phyloP scores from a whole-genome alignment of 64 coral and sea anemone genomes.

The Montipora capricornis region DNA sequence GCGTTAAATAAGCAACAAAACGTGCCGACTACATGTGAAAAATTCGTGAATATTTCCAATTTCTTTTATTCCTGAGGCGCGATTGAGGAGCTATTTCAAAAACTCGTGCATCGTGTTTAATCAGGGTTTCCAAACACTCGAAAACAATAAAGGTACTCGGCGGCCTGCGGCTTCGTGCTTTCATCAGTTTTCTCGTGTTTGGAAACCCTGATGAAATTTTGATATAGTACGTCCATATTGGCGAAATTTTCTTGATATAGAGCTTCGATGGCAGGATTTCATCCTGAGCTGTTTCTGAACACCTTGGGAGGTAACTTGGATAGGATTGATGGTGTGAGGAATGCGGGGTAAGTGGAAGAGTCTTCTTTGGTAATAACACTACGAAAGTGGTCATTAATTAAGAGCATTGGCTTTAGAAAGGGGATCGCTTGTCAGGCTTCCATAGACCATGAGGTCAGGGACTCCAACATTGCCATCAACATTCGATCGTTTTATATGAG shows the following conservation, averaged over 20 bases:
- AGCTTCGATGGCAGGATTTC: slow-evolving; percentile 37
- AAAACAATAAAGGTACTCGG: too few species aligned
- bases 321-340: background rate
- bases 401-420: slow-evolving; percentile 61
- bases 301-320: slow-evolving; percentile 42
- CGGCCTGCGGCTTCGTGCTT: too few species aligned
- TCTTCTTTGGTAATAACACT: slow-evolving; percentile 70
- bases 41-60: too few species aligned
- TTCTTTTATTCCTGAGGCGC: too few species aligned
- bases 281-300: slow-evolving; percentile 53
- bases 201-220: too few species aligned
- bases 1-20: too few species aligned
- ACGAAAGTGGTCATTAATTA: slow-evolving; percentile 37
- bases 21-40: too few species aligned
- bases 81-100: too few species aligned
- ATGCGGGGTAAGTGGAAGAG: background rate
- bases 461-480: slow-evolving; percentile 63
- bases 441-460: slow-evolving; percentile 60
- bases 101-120: too few species aligned
- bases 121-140: too few species aligned
- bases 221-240: slow-evolving; percentile 32
- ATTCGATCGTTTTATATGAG: slow-evolving; percentile 42
- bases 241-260: slow-evolving; percentile 45
- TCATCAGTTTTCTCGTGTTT: too few species aligned
- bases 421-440: slow-evolving; percentile 49